Base-by-base conservation (phyloP, 92 coral and sea anemone genomes). In the Epizoanthus illoricatus region DNA sequence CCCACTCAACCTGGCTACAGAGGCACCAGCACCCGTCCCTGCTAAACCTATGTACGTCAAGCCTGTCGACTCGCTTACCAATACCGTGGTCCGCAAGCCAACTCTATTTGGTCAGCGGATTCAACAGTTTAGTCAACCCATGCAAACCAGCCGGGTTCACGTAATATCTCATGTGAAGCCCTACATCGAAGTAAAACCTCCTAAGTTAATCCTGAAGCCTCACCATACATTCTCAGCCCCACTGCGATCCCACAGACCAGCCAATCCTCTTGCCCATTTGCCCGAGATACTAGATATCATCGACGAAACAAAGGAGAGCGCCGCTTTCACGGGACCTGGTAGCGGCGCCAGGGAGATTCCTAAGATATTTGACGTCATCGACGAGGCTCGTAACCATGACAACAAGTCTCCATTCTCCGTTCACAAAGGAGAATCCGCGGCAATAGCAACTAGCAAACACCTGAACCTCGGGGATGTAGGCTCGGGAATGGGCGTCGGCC, bases 371-470 rank as follows among this genome's bases (percentile, higher is more conserved):
- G 99, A 97, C 76, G 85, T 97, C 78, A 97, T 97, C 68, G 99
- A 97, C 84, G 98, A 97, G 84, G 94, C 92, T 40, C 94, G 89
- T 40, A 93, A 94, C 59, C 75, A 70, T 10, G 86, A 78, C 61
- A 84, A 85, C 43, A 84, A 81, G 49, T 71, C 69, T 16, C 74
- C 91, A 60, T 76, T 80, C 82, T 65, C 91, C 41, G 76, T 82
- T 28, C 84, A 81, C 56, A 86, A 87, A 65, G 80, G 84, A 82
- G 82, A 41, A 2, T 12, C 71, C 20, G 94, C 92, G 99, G 89
- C 98, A 97, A 97, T 92, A 97, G 98, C 99, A 97, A 94, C 99
- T 97, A 97, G 99, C 99, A 97, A 97, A 90, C 89, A 87, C 47
- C 95, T 91, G 87, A 84, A 91, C 88, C 87, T 86, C 67, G 87